A percentile compares a stretch with the other conserved stretches of the same genome.
phyloP scores from a whole-genome alignment of 2,888 invertebrate genomes.

The Tanytarsus gracilentus region DNA sequence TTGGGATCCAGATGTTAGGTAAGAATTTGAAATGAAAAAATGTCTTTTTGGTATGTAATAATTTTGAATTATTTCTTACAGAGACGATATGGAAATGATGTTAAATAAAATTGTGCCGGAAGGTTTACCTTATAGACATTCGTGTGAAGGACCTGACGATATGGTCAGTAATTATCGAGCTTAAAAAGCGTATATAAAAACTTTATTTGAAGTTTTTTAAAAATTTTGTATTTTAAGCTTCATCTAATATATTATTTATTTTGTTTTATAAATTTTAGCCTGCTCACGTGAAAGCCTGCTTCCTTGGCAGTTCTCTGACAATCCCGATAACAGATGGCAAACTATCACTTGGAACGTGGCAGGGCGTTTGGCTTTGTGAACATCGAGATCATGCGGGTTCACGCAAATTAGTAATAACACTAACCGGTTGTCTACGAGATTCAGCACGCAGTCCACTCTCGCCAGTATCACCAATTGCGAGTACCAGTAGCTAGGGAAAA shows the following conservation, averaged over 20 bases:
- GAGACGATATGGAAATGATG: slow-evolving; percentile 99
- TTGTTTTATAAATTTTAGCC: slow-evolving; percentile 56
- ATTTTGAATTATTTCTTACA: slow-evolving; percentile 35
- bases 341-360: slow-evolving; percentile 93
- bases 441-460: slow-evolving; percentile 78
- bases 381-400: slow-evolving; percentile 94
- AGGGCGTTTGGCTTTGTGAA: slow-evolving; percentile 97
- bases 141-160: slow-evolving; percentile 96
- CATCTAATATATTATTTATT: slow-evolving; percentile 5
- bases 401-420: slow-evolving; percentile 77
- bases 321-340: slow-evolving; percentile 95
- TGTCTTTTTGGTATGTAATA: not conserved
- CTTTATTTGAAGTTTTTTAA: not conserved
- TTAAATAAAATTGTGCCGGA: slow-evolving; percentile 97
- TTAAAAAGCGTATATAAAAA: not conserved
- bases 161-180: slow-evolving; percentile 60
- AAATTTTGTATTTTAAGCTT: slow-evolving; percentile 29
- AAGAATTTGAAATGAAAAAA: no score
- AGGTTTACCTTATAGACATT: slow-evolving; percentile 90
- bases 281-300: slow-evolving; percentile 94
- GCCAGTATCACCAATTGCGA: slow-evolving; percentile 75
- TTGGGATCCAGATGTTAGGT: slow-evolving; percentile 92
- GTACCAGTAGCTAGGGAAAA: slow-evolving; percentile 84
- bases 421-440: slow-evolving; percentile 84
- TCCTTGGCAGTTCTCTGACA: slow-evolving; percentile 88